phyloP scores from a whole-genome alignment of 2,797 vertebrate genomes.

The Gorsachius magnificus region DNA sequence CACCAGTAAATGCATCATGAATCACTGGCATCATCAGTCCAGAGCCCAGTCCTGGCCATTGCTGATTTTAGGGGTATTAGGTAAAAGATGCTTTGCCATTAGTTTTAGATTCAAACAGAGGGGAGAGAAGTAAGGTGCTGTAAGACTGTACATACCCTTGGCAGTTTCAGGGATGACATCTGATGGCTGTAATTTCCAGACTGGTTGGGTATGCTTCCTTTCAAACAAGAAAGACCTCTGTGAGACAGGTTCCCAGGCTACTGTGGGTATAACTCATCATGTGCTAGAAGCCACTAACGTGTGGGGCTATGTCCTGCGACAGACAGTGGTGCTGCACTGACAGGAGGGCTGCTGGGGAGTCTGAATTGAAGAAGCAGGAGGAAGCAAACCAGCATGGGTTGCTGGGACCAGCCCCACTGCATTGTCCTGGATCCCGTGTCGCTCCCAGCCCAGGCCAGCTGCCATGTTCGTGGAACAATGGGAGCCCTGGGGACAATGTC shows the following conservation, averaged over 20 bases:
- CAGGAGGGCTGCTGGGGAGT: not conserved
- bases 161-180: not conserved
- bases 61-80: not conserved
- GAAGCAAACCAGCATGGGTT: slow-evolving; percentile 25
- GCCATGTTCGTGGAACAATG: not conserved
- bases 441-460: not conserved
- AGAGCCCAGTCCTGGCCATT: not conserved
- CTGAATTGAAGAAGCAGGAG: not conserved
- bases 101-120: not conserved
- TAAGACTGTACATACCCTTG: not conserved
- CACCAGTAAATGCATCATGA: not conserved
- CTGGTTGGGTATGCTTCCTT: not conserved
- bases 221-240: not conserved
- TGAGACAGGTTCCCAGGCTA: not conserved
- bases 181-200: not conserved
- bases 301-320: not conserved
- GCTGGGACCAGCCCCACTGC: not conserved
- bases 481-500: slow-evolving; percentile 18
- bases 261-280: not conserved
- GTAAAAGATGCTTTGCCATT: not conserved
- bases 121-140: not conserved
- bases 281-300: not conserved
- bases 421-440: not conserved
- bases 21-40: not conserved
- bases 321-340: not conserved